Conservation (phyloP, 37 sponge, comb jelly and placozoan genomes). For the Chondrosia reniformis region DNA sequence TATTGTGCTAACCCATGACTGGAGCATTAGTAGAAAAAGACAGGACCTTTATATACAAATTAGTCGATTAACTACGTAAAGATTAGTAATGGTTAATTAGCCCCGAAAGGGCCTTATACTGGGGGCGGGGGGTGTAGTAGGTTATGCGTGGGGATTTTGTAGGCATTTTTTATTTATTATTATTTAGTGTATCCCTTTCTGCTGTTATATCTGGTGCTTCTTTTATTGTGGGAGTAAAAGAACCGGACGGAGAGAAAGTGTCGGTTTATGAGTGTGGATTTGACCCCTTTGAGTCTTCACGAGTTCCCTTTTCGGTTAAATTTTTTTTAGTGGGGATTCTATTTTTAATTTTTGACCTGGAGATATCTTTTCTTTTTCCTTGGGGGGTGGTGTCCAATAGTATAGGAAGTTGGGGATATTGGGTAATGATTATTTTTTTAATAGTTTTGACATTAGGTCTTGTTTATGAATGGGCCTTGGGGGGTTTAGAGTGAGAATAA, state of each 20-base stretch:
- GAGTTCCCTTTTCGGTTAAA: conserved; percentile 77
- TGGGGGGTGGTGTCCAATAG: conserved; percentile 41
- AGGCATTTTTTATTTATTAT: conserved; percentile 52
- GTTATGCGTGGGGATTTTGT: conserved; percentile 44
- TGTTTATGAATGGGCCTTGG: conserved; percentile 61
- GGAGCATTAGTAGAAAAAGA: conserved; percentile 36
- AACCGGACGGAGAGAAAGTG: conserved; percentile 71
- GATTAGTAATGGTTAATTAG: conserved; percentile 16
- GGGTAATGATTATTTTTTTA: conserved; percentile 59
- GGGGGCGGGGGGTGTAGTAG: background rate
- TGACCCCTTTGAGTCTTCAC: conserved; percentile 73
- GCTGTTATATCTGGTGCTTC: conserved; percentile 73
- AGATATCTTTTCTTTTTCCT: conserved; percentile 68
- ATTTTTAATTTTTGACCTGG: conserved; percentile 81
- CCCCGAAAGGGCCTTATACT: background rate
- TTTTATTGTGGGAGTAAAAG: conserved; percentile 59
- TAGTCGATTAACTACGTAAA: conserved; percentile 36
- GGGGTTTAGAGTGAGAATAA: conserved; percentile 70
- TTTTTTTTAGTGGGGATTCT: conserved; percentile 85
- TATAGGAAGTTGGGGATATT: conserved; percentile 48
- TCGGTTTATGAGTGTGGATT: conserved; percentile 73
- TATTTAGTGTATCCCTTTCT: conserved; percentile 67
- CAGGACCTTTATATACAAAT: conserved; percentile 61
- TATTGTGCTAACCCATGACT: conserved; percentile 64
- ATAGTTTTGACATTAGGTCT: conserved; percentile 60